Evolutionary conservation across 1,140 invertebrate genomes (phyloP), one percentile per base, ranked within the genome.

Genomic region (Streblospio benedicti): DNA sequence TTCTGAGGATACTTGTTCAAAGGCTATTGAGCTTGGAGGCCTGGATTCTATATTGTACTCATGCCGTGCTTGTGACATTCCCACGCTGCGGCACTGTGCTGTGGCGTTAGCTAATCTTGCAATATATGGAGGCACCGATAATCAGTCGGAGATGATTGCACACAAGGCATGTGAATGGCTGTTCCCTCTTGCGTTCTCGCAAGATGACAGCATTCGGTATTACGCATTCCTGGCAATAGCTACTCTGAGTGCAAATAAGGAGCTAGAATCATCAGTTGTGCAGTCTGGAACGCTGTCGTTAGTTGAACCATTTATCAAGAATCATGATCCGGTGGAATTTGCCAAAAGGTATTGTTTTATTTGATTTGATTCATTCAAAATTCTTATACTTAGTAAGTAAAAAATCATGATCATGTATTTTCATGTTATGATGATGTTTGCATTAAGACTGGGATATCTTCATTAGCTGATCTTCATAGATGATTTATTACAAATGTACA

Each of bases 181-280:
- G 43, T 99, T 98, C 75, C 93, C 96, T 0, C 72, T 99, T 52
- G 97, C 95, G 5, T 97, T 97, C 71, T 91, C 95, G 71, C 86
- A 86, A 61, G 96, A 99, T 70, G 93, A 98, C 66, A 93, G 68
- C 57, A 67, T 76, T 91, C 62, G 95, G 72, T 98, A 99, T 77
- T 99, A 98, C 72, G 96, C 96, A 0, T 99, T 95, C 74, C 80
- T 99, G 62, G 95, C 96, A 0, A 97, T 98, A 57, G 91, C 93
- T 12, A 91, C 93, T 38, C 81, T 99, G 35, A 93, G 96, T 5
- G 93, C 94, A 3, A 98, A 98, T 73, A 96, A 97, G 72, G 95
- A 99, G 82, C 92, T 99, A 59, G 95, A 98, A 80, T 91, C 91
- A 0, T 90, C 90, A 14, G 95, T 99, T 1, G 77, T 93, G 2